Evolutionary conservation across 2,797 vertebrate species (phyloP).

Genomic region (Tangara arthus): DNA sequence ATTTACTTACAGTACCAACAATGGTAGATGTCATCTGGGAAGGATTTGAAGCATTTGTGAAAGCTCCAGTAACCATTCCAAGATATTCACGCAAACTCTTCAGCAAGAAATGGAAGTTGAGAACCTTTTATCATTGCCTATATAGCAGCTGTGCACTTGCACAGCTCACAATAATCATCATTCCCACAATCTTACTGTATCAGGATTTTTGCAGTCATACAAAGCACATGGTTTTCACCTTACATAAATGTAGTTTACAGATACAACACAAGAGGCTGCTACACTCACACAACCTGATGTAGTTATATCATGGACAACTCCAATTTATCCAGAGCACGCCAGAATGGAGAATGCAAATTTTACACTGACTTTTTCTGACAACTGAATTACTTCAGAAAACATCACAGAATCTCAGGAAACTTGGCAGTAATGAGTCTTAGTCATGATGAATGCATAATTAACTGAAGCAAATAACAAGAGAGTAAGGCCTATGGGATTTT

Average conservation of each 20-base stretch:
- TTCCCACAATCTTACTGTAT: neutral
- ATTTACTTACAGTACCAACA: neutral
- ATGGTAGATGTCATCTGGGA: neutral
- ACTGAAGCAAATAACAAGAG: neutral
- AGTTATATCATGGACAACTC: neutral
- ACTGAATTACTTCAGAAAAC: neutral
- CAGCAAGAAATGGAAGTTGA: neutral
- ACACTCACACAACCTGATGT: neutral
- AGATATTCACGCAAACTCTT: neutral
- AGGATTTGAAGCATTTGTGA: neutral
- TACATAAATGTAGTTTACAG: conserved; percentile 13
- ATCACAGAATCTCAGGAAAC: neutral
- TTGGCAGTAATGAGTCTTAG: neutral
- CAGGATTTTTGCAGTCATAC: neutral
- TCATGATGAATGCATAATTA: conserved; percentile 34
- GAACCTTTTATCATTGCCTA: neutral
- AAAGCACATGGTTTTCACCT: neutral
- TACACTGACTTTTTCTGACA: neutral
- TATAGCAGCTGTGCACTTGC: neutral
- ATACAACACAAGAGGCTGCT: conserved; percentile 52
- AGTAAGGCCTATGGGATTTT: conserved; percentile 4
- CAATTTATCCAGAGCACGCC: neutral
- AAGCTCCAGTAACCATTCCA: neutral
- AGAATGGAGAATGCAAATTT: neutral
- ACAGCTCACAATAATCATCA: neutral